Conservation (phyloP, 2,113 vertebrate species). For the Sphyrna mokarran region DNA sequence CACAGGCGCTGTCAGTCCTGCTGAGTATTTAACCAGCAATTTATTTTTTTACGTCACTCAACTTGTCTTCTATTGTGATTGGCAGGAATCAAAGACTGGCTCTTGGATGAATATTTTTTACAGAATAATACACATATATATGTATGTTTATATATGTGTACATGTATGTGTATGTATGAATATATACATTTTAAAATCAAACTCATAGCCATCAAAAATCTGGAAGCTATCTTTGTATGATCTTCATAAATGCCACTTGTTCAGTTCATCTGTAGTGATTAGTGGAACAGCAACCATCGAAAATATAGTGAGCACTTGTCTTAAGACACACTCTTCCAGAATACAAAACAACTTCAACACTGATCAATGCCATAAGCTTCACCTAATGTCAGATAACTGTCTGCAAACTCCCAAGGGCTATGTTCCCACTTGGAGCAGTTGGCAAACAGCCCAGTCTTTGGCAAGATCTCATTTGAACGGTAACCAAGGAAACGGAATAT, state of each 20-base stretch:
- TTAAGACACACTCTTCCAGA: background rate
- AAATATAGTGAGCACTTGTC: background rate
- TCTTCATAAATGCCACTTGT: background rate
- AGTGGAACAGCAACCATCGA: background rate
- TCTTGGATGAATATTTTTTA: background rate
- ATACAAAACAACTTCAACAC: background rate
- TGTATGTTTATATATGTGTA: too few relatives aligned
- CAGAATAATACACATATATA: too few relatives aligned
- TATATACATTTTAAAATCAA: background rate
- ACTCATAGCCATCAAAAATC: background rate
- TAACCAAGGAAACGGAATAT: constrained; percentile 18
- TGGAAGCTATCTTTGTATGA: background rate
- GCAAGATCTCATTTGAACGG: background rate
- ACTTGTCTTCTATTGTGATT: background rate
- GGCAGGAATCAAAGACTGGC: background rate
- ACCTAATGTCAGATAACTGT: background rate
- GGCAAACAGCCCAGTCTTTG: background rate
- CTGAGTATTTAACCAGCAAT: background rate
- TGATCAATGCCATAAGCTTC: background rate
- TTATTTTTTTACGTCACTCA: background rate
- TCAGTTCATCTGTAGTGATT: background rate
- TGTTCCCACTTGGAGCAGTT: background rate
- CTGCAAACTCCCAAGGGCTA: background rate
- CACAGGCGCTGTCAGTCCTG: background rate
- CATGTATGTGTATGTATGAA: background rate